phyloP scores from a whole-genome alignment of 1,140 invertebrate species.

The Dendrolimus kikuchii region DNA sequence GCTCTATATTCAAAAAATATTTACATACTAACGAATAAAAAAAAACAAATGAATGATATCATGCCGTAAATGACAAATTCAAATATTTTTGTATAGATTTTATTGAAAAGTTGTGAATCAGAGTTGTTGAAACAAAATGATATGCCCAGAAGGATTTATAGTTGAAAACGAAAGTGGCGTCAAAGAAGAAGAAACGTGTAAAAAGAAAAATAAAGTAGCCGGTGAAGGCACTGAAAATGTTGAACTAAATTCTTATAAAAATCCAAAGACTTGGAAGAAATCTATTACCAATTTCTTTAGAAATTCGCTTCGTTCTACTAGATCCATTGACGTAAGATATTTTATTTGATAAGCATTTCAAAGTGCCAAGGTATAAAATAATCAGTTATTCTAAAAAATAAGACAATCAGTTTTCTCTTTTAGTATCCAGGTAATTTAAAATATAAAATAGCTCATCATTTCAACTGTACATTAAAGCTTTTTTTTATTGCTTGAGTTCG shows the following conservation, averaged over 20 bases:
- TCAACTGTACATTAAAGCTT: too few species aligned
- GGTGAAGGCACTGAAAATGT: conserved; percentile 36
- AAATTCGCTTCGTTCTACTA: conserved; percentile 52
- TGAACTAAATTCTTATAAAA: conserved; percentile 51
- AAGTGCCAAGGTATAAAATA: neutral
- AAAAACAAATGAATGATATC: too few species aligned
- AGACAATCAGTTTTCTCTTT: too few species aligned
- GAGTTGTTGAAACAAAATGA: conserved; percentile 22
- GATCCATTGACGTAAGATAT: conserved; percentile 56
- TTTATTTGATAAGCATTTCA: conserved; percentile 5
- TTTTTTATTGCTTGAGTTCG: too few species aligned
- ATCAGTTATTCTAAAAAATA: too few species aligned
- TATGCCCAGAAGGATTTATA: conserved; percentile 38
- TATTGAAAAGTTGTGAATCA: conserved; percentile 21
- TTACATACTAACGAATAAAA: too few species aligned
- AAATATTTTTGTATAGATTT: conserved; percentile 28
- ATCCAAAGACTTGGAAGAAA: conserved; percentile 57
- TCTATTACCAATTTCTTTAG: conserved; percentile 59
- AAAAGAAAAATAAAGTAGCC: conserved; percentile 33
- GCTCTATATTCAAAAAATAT: too few species aligned
- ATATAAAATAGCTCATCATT: too few species aligned
- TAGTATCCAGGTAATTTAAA: too few species aligned
- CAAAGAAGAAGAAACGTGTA: conserved; percentile 36
- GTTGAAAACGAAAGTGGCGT: conserved; percentile 29
- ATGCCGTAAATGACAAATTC: too few species aligned